These are phyloP conservation scores for Sebastes aleutianus DNA, from an alignment of 2,797 vertebrate genomes.

Conservation along the genomic window DNA sequence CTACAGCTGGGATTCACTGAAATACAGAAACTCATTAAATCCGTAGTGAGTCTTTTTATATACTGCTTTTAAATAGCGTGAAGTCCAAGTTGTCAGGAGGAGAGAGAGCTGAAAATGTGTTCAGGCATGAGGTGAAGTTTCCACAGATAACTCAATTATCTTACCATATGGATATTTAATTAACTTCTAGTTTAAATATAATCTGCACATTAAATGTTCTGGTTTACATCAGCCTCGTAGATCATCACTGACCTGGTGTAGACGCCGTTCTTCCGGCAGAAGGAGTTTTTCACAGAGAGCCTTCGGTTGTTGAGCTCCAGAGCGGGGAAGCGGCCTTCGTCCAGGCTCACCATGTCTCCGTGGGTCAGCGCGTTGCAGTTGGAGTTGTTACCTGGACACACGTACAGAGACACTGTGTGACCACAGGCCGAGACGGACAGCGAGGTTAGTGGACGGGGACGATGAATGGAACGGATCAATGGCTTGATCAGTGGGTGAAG, in stretches of 20 bases:
- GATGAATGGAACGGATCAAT: background rate
- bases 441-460: slow-evolving; percentile 39
- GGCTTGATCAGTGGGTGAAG: background rate
- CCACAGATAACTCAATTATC: slow-evolving; percentile 23
- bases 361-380: slow-evolving; percentile 92
- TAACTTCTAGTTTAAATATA: background rate
- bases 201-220: background rate
- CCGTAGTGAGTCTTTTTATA: background rate
- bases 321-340: slow-evolving; percentile 93
- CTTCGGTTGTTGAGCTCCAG: slow-evolving; percentile 96
- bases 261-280: slow-evolving; percentile 96
- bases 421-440: slow-evolving; percentile 61
- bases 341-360: slow-evolving; percentile 95
- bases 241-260: slow-evolving; percentile 88
- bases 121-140: slow-evolving; percentile 30
- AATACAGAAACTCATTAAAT: slow-evolving; percentile 50
- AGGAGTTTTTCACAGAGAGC: slow-evolving; percentile 96
- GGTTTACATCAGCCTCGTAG: no score
- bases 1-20: slow-evolving; percentile 7
- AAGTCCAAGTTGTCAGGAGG: slow-evolving; percentile 3
- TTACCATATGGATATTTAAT: slow-evolving; percentile 23
- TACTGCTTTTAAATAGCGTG: slow-evolving; percentile 16
- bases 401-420: slow-evolving; percentile 76
- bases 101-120: slow-evolving; percentile 2
- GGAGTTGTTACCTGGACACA: slow-evolving; percentile 86